These are phyloP conservation scores for Holotrichia oblita DNA, from an alignment of 1,140 invertebrate species.

Conservation along the genomic window DNA sequence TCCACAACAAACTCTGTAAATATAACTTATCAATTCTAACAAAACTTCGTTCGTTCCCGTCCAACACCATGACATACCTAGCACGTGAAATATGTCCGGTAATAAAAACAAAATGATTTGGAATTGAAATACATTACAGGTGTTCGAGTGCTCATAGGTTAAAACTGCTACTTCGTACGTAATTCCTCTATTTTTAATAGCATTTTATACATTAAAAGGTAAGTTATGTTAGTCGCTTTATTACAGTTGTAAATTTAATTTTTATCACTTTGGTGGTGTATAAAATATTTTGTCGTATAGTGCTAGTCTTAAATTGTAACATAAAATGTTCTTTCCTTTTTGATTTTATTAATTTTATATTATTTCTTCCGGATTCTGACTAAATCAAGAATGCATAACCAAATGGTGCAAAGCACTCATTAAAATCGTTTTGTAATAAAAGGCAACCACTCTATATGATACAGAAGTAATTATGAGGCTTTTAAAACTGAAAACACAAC, in stretches of 20 bases:
- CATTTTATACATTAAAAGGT: constrained; percentile 11
- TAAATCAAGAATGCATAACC: no score
- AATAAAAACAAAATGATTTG: background rate
- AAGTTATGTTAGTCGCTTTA: background rate
- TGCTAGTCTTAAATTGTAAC: no score
- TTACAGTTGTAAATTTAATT: constrained; percentile 6
- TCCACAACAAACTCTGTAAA: constrained; percentile 1
- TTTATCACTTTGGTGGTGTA: background rate
- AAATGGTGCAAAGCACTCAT: no score
- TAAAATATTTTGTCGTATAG: no score
- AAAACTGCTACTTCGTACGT: background rate
- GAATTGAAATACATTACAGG: background rate
- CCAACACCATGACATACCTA: background rate
- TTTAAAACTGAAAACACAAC: no score
- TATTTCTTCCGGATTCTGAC: no score
- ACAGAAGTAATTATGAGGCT: no score
- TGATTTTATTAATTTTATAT: no score
- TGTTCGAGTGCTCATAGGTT: background rate
- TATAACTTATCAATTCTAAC: constrained; percentile 2
- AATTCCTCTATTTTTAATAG: background rate
- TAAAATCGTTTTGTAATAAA: no score
- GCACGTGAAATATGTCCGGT: background rate
- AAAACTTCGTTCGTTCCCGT: background rate
- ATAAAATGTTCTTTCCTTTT: no score
- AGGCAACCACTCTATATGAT: no score